Percentiles rank a stretch among this genome's conserved stretches.
Evolutionary conservation across 1,140 invertebrate species (phyloP).

Genomic region (Radopholus similis): DNA sequence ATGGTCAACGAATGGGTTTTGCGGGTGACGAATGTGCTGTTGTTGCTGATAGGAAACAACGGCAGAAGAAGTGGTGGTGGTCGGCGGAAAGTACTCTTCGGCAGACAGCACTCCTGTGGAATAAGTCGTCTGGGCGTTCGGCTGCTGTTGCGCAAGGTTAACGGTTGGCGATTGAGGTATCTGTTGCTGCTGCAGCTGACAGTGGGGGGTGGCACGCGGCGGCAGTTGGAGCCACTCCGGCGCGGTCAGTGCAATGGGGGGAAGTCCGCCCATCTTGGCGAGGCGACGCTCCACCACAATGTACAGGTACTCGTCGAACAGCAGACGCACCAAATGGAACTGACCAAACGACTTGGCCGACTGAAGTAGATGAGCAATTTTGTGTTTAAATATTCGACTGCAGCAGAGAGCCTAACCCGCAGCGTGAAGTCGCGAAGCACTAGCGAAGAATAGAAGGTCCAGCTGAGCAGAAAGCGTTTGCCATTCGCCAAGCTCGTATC

Average conservation of each 20-base stretch:
- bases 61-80: neutral
- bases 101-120: no score
- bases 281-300: conserved; percentile 95
- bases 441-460: conserved; percentile 98
- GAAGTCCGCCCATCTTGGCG: conserved; percentile 79
- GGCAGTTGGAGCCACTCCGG: conserved; percentile 33
- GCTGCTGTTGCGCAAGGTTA: neutral
- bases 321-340: conserved; percentile 80
- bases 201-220: neutral
- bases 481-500: conserved; percentile 33
- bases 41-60: neutral
- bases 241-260: conserved; percentile 87
- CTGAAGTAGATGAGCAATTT: no score
- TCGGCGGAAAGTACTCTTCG: no score
- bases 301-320: conserved; percentile 97
- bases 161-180: neutral
- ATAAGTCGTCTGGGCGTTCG: no score
- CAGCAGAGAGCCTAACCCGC: no score
- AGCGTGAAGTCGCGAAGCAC: conserved; percentile 89
- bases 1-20: neutral
- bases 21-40: neutral
- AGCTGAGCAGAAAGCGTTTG: conserved; percentile 91
- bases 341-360: conserved; percentile 96
- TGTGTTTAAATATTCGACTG: no score
- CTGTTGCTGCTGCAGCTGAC: neutral